Percentiles rank a stretch among this genome's conserved stretches.
These are phyloP conservation scores for Rhagoletis zephyria DNA, from an alignment of 1,140 invertebrate species.

Conservation along the genomic window DNA sequence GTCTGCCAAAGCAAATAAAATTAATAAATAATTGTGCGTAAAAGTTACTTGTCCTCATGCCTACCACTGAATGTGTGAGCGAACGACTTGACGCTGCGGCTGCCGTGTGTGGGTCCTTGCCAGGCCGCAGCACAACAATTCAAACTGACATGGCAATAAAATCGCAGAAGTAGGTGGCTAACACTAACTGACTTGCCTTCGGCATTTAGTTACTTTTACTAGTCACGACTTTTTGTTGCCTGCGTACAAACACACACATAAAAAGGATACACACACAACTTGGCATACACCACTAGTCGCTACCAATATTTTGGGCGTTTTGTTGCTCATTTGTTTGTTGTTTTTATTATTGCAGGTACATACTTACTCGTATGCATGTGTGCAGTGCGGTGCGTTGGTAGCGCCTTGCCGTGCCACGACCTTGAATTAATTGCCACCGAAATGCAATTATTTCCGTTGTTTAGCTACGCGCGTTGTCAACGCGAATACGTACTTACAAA, in stretches of 20 bases:
- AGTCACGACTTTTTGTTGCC: background rate
- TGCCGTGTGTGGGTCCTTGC: background rate
- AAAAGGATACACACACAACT: background rate
- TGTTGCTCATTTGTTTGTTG: conserved; percentile 43
- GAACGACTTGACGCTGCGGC: background rate
- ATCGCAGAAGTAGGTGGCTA: conserved; percentile 11
- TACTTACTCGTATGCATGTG: background rate
- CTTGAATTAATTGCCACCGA: conserved; percentile 53
- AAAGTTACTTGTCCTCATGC: background rate
- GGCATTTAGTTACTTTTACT: background rate
- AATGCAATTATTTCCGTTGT: conserved; percentile 55
- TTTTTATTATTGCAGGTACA: background rate
- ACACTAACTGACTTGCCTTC: background rate
- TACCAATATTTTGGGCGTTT: background rate
- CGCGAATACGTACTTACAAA: too few species aligned
- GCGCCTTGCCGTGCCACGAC: conserved; percentile 14
- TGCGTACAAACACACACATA: background rate
- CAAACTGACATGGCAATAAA: background rate
- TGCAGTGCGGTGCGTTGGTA: background rate
- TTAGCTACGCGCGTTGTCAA: conserved; percentile 49
- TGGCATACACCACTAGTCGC: background rate
- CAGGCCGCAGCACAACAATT: background rate
- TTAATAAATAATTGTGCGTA: background rate
- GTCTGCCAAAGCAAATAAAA: background rate
- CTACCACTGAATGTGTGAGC: background rate